phyloP scores from a whole-genome alignment of 2,797 vertebrate genomes.

The Hafferia zeledoni region DNA sequence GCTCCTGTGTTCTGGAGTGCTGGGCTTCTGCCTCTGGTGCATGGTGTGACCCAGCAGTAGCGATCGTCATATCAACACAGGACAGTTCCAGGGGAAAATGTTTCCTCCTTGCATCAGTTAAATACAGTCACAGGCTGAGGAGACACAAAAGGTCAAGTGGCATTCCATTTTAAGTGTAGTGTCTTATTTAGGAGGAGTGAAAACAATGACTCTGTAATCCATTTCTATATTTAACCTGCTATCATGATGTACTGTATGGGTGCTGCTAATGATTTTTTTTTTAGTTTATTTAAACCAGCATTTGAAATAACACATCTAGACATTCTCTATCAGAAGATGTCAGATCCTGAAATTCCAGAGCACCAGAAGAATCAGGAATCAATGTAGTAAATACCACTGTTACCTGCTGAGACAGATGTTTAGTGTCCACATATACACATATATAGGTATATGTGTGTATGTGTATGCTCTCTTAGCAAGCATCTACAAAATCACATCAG shows the following conservation, averaged over 20 bases:
- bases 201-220: slow-evolving; percentile 79
- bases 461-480: neutral
- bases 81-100: slow-evolving; percentile 37
- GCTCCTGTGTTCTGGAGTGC: slow-evolving; percentile 22
- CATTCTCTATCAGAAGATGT: neutral
- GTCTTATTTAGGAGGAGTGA: slow-evolving; percentile 76
- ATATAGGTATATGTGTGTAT: neutral
- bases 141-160: slow-evolving; percentile 71
- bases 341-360: slow-evolving; percentile 39
- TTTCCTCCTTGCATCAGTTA: slow-evolving; percentile 61
- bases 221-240: slow-evolving; percentile 80
- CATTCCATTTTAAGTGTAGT: slow-evolving; percentile 72
- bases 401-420: neutral
- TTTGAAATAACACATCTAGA: slow-evolving; percentile 39
- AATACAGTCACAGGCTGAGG: slow-evolving; percentile 59
- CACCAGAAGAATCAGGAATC: neutral
- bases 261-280: neutral
- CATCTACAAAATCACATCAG: neutral
- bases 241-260: slow-evolving; percentile 12
- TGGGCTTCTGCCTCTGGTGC: slow-evolving; percentile 61
- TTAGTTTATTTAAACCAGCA: neutral
- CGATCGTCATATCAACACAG: slow-evolving; percentile 48
- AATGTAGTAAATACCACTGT: neutral
- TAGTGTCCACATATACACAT: neutral
- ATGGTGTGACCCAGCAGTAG: slow-evolving; percentile 54